Base-by-base conservation (phyloP, 2,888 invertebrate genomes). In the Ophion obscuratus region DNA sequence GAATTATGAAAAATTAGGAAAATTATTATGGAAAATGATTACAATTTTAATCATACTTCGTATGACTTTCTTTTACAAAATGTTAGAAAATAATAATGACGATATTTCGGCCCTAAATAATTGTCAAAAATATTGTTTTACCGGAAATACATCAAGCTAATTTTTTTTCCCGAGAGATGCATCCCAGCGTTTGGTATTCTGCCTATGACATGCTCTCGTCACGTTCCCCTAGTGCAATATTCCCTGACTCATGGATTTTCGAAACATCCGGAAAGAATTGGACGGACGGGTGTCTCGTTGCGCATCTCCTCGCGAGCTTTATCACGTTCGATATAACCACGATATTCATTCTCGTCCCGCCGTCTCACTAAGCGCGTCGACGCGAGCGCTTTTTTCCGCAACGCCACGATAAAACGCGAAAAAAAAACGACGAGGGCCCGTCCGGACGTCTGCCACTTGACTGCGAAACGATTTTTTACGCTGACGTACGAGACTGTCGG, bases 391-490 rank as follows among this genome's bases (percentile, higher is more conserved):
- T 57, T 71, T 71, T 71, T 57, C n/a, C 24, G 27, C 71, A 71
- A 36, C 71, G 17, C 31, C 14, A 44, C 27, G 17, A 57, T 11
- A 47, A 40, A 40, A 44, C 20, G 59, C 3, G 20, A 20, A 61
- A 61, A 61, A 20, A 61, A 17, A 24, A 0, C 24, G 24, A 40
- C 36, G 7, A 67, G n/a, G 14, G 36, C 31, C 40, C 17, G n/a
- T 40, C n/a, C 40, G 40, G 40, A n/a, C 66, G n/a, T 67, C 17
- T 67, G 24, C 62, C 74, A 36, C 74, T 81, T 59, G 74, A 81
- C 61, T 81, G 44, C 67, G 24, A 67, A 67, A 81, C 59, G 31
- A 75, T 53, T 81, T 75, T 81, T 81, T 70, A 70, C 53, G 76
- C 81, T 76, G 75, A 81, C 75, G 75, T 2, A 36, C 61, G n/a